Evolutionary conservation across 2,113 vertebrate genomes (phyloP).

Genomic region (Boulengeromyrus knoepffleri): DNA sequence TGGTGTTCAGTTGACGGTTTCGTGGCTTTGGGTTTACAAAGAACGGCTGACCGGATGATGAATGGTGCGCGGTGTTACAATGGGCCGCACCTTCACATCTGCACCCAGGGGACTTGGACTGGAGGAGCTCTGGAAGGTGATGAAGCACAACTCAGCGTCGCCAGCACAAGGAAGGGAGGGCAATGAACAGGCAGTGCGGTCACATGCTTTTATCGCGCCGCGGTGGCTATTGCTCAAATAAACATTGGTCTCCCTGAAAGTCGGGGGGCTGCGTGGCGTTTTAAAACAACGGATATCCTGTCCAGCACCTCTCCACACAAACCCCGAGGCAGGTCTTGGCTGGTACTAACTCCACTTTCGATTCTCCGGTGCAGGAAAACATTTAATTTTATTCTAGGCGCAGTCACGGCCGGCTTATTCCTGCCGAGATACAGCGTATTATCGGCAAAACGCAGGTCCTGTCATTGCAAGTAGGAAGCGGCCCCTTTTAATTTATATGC

Average conservation of each 20-base stretch:
- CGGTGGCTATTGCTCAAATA: not conserved
- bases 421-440: not conserved
- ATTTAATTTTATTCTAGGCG: not conserved
- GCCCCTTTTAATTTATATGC: constrained; percentile 4
- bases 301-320: not conserved
- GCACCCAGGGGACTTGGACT: not conserved
- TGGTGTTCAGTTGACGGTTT: not conserved
- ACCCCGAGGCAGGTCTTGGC: not conserved
- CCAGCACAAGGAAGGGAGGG: not conserved
- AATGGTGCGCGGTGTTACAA: not conserved
- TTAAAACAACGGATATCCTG: constrained; percentile 25
- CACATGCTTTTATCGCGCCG: not conserved
- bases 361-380: not conserved
- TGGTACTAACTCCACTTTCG: not conserved
- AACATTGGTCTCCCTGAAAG: not conserved
- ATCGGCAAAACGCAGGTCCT: not conserved
- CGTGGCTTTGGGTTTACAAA: not conserved
- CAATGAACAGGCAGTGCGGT: not conserved
- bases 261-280: not conserved
- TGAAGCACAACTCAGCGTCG: not conserved
- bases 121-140: not conserved
- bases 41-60: not conserved
- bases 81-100: not conserved
- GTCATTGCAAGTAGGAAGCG: not conserved
- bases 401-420: too few relatives aligned